Evolutionary conservation across 2,113 vertebrate genomes (phyloP), one percentile per base, ranked within the genome.

Genomic region (Scortum barcoo): DNA sequence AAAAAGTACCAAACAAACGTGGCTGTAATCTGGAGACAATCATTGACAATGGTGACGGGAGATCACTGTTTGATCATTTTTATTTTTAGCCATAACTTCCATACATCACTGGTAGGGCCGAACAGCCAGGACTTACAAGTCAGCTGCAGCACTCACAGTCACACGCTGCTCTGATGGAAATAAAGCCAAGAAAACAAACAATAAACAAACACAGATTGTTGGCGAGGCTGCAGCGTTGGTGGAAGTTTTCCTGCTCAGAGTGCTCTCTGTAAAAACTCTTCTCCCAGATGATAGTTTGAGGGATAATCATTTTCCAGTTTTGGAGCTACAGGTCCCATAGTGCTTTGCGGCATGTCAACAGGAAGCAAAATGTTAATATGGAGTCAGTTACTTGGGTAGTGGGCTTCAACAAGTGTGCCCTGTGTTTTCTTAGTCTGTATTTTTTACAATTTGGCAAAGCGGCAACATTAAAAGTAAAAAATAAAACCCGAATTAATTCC

Each of bases 81-180:
- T 85, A 85, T 72, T 76, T 76, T 72, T 54, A 76, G 36, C 50
- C 30, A 7, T 22, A 65, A 56, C 48, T 11, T 69, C 54, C 40
- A 16, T 54, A 36, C 56, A 74, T 56, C 20, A 36, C 63, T 82
- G 69, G 68, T 69, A 14, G 6, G 24, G 48, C 6, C 44, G 5
- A 26, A 63, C 28, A 26, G 19, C 46, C 30, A 40, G 53, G 60
- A 54, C 50, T 44, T 54, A 46, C 68, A 61, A 50, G 68, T 50
- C 62, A 74, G 57, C 48, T 69, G 38, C 33, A 44, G 26, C 57
- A 50, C 26, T 67, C 44, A 28, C 67, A 26, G 6, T 65, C 33
- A 7, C 77, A 28, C 53, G 72, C 8, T 70, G 51, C 50, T 44
- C 26, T 44, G 44, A 63, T 24, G 2, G 54, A 77, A 76, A 77